Percentiles rank a stretch among this genome's conserved stretches.
These are phyloP conservation scores for Microtus richardsoni DNA, from an alignment of 2,113 vertebrate genomes.

Conservation along the genomic window DNA sequence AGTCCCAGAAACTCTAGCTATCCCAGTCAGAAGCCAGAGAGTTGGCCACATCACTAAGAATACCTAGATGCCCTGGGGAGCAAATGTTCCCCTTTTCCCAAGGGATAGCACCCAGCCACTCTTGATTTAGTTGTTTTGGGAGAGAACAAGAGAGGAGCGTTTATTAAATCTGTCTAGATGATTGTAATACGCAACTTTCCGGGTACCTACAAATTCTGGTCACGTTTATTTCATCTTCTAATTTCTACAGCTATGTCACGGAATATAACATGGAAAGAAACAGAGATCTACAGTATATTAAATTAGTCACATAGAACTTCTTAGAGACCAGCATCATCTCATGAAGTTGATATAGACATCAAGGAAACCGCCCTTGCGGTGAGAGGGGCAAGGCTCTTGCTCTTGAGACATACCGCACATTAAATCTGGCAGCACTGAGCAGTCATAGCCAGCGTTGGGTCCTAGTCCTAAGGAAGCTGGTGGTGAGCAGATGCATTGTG, in stretches of 20 bases:
- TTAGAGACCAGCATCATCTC: not conserved
- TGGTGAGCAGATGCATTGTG: not conserved
- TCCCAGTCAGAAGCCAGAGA: slow-evolving; percentile 10
- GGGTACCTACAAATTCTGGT: not conserved
- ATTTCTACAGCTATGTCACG: not conserved
- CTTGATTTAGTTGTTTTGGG: slow-evolving; percentile 16
- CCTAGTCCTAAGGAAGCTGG: not conserved
- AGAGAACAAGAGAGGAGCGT: not conserved
- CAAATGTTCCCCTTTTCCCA: not conserved
- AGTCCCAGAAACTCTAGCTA: not conserved
- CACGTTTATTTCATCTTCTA: not conserved
- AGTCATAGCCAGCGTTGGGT: not conserved
- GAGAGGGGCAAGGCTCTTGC: not conserved
- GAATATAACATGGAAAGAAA: slow-evolving; percentile 14
- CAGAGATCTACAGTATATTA: not conserved
- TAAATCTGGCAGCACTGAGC: not conserved
- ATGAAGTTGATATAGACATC: not conserved
- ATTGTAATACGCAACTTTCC: not conserved
- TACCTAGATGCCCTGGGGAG: not conserved
- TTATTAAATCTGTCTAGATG: not conserved
- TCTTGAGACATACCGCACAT: not conserved
- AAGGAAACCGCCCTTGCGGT: not conserved
- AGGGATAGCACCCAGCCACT: not conserved
- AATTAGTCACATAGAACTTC: not conserved
- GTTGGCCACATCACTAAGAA: not conserved